Conservation (phyloP, 64 coral and sea anemone genomes). For the Hydrozoanthus tunicans region DNA sequence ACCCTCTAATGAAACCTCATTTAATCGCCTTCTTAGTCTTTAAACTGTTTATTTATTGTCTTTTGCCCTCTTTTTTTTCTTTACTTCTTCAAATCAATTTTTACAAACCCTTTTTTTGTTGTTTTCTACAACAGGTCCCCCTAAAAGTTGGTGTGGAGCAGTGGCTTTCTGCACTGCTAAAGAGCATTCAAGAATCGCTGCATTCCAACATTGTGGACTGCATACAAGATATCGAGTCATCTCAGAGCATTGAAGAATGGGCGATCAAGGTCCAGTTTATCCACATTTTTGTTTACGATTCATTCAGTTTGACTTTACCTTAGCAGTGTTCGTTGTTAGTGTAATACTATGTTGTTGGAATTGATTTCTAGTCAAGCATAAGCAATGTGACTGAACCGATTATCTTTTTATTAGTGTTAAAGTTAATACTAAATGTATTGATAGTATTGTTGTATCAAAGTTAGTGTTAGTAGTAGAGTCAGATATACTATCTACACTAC, state of each 20-base stretch:
- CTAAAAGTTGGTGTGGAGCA: conserved; percentile 79
- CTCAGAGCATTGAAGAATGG: conserved; percentile 82
- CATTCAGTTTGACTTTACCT: background rate
- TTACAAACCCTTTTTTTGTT: background rate
- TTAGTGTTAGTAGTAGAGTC: no score
- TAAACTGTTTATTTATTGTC: no score
- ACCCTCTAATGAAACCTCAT: no score
- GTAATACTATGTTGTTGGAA: no score
- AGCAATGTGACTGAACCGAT: no score
- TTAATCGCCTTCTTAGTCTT: no score
- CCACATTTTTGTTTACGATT: background rate
- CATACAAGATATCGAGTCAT: conserved; percentile 80
- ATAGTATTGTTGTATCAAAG: no score
- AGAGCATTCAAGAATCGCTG: conserved; percentile 75
- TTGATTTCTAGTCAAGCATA: no score
- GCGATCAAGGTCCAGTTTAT: conserved; percentile 72
- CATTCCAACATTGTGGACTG: conserved; percentile 78
- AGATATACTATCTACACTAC: no score
- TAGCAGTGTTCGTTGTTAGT: background rate
- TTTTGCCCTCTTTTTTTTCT: no score
- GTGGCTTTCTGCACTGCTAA: conserved; percentile 74
- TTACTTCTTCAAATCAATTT: background rate
- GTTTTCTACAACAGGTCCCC: conserved; percentile 44
- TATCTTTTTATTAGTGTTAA: no score
- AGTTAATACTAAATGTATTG: no score